These are phyloP conservation scores for Ptiloglossa arizonensis DNA, from an alignment of 1,140 invertebrate genomes.

Conservation along the genomic window DNA sequence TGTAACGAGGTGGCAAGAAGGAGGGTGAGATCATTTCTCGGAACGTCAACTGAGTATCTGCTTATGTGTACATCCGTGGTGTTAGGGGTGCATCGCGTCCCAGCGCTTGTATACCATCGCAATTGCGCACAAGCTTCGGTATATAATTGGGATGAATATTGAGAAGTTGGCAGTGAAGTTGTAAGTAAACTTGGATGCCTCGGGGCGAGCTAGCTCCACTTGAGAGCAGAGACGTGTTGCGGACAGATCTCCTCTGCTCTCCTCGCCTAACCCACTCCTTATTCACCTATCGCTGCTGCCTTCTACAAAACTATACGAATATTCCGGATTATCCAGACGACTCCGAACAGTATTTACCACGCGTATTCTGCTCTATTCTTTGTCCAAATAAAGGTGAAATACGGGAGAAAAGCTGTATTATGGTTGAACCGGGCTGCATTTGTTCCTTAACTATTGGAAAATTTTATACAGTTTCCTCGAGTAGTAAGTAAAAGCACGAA, in stretches of 20 bases:
- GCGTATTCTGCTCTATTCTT: background rate
- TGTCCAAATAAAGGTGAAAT: background rate
- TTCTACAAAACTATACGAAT: constrained; percentile 72
- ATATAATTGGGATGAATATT: constrained; percentile 82
- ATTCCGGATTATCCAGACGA: constrained; percentile 60
- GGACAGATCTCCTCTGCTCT: constrained; percentile 76
- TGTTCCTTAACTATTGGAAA: background rate
- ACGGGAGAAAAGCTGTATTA: too few relatives aligned
- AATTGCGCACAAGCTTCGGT: constrained; percentile 72
- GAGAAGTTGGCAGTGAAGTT: constrained; percentile 82
- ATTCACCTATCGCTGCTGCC: constrained; percentile 63
- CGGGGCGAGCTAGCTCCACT: constrained; percentile 74
- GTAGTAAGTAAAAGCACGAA: too few relatives aligned
- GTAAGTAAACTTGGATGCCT: constrained; percentile 81
- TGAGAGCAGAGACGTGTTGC: constrained; percentile 82
- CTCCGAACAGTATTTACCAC: background rate
- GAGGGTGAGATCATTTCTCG: constrained; percentile 35
- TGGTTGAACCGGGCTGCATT: background rate
- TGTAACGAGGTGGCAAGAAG: constrained; percentile 23
- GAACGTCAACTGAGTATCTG: constrained; percentile 10
- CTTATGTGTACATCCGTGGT: constrained; percentile 17
- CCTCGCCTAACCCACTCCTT: constrained; percentile 66
- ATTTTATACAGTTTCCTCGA: background rate
- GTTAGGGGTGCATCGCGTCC: background rate
- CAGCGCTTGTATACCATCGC: constrained; percentile 52